These are phyloP conservation scores for Emydura subglobosa DNA, from an alignment of 2,113 vertebrate species.

Conservation along the genomic window DNA sequence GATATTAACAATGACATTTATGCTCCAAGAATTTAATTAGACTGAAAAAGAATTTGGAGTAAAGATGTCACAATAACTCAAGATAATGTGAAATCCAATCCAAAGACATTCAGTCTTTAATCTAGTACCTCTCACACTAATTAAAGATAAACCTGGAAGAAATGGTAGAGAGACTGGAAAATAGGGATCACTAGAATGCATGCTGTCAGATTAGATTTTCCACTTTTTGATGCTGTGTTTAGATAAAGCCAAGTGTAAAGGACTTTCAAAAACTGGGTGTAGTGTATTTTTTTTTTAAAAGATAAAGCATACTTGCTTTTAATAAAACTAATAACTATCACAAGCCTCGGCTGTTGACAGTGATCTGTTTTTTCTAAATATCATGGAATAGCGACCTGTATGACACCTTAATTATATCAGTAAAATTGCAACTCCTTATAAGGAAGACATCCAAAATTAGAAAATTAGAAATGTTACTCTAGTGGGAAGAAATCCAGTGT, in stretches of 20 bases:
- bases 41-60: constrained; percentile 55
- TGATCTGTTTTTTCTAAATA: not conserved
- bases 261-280: not conserved
- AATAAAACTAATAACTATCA: not conserved
- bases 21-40: constrained; percentile 71
- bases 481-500: not conserved
- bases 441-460: not conserved
- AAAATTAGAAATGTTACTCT: not conserved
- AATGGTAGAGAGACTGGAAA: constrained; percentile 35
- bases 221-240: constrained; percentile 10
- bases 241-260: not conserved
- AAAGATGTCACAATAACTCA: constrained; percentile 64
- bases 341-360: not conserved
- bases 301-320: constrained; percentile 1
- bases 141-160: constrained; percentile 62
- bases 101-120: constrained; percentile 55
- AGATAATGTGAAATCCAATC: constrained; percentile 61
- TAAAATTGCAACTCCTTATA: constrained; percentile 1
- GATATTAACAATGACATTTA: constrained; percentile 66
- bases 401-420: constrained; percentile 1
- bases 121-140: not conserved
- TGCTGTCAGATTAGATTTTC: constrained; percentile 29
- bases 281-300: not conserved
- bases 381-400: constrained; percentile 16
- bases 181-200: not conserved